Evolutionary conservation across 2,797 vertebrate genomes (phyloP).

Genomic region (Lindbergichthys nudifrons): DNA sequence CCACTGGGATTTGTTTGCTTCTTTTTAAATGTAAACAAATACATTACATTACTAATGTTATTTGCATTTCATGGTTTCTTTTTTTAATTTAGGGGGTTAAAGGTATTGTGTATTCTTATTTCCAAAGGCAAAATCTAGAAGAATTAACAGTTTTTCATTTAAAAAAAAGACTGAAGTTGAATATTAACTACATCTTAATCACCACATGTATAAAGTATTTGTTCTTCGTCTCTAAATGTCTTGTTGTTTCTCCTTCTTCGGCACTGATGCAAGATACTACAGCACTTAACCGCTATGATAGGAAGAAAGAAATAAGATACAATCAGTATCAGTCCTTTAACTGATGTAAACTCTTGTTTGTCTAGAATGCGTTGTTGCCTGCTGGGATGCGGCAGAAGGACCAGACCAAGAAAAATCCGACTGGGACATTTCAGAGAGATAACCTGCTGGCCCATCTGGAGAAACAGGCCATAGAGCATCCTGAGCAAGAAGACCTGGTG

Average conservation of each 20-base stretch:
- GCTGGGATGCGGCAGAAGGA: conserved; percentile 96
- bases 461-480: conserved; percentile 95
- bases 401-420: conserved; percentile 96
- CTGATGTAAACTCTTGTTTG: not conserved
- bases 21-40: not conserved
- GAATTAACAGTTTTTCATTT: too few species aligned
- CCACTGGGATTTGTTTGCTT: not conserved
- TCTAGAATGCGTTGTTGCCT: conserved; percentile 92
- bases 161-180: not conserved
- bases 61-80: not conserved
- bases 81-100: not conserved
- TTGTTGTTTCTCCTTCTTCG: conserved; percentile 1
- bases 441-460: conserved; percentile 96
- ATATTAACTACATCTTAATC: not conserved
- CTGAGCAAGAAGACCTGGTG: conserved; percentile 94
- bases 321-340: not conserved
- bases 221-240: not conserved
- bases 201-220: not conserved
- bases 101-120: not conserved
- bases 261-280: not conserved
- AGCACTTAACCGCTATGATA: not conserved
- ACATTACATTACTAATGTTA: not conserved
- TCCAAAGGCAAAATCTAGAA: too few species aligned
- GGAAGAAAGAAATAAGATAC: not conserved
- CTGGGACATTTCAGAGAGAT: conserved; percentile 93